These are phyloP conservation scores for Microdon myrmicae DNA, from an alignment of 2,888 invertebrate species.

Conservation along the genomic window DNA sequence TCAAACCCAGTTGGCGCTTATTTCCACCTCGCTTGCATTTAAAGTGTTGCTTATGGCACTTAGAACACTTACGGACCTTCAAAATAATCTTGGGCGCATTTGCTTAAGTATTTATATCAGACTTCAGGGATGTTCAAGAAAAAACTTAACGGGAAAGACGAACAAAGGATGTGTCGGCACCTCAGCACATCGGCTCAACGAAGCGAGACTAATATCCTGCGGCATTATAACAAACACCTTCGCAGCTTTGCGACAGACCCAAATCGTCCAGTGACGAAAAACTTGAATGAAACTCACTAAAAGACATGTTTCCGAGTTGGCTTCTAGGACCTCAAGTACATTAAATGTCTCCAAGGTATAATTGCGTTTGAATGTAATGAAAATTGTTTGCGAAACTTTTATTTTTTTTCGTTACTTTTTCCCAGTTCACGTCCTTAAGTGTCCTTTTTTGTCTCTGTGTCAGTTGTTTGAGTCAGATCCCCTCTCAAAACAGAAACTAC, in stretches of 20 bases:
- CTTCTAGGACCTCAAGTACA: slow-evolving; percentile 34
- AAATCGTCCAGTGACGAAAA: slow-evolving; percentile 5
- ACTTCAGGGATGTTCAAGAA: slow-evolving; percentile 14
- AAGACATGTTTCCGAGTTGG: slow-evolving; percentile 33
- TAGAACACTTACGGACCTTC: slow-evolving; percentile 49
- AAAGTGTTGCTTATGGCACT: slow-evolving; percentile 42
- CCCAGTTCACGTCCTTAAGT: slow-evolving; percentile 7
- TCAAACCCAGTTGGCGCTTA: no score
- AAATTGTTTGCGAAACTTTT: slow-evolving; percentile 50
- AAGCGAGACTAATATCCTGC: slow-evolving; percentile 49
- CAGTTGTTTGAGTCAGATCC: slow-evolving; percentile 14
- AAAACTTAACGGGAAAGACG: slow-evolving; percentile 5
- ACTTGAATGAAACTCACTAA: slow-evolving; percentile 15
- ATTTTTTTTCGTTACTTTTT: slow-evolving; percentile 5
- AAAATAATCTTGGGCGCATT: slow-evolving; percentile 44
- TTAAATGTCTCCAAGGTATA: slow-evolving; percentile 52
- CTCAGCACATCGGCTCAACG: slow-evolving; percentile 38
- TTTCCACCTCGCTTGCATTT: slow-evolving; percentile 19
- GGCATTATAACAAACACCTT: slow-evolving; percentile 28
- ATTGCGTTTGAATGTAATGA: slow-evolving; percentile 52
- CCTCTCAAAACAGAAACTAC: slow-evolving; percentile 22
- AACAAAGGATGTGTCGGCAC: slow-evolving; percentile 14
- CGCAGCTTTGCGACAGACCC: slow-evolving; percentile 16
- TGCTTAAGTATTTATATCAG: slow-evolving; percentile 46
- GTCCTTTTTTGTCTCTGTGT: slow-evolving; percentile 17